Conservation (phyloP, 2,888 invertebrate genomes). For the Erpobdella octoculata region DNA sequence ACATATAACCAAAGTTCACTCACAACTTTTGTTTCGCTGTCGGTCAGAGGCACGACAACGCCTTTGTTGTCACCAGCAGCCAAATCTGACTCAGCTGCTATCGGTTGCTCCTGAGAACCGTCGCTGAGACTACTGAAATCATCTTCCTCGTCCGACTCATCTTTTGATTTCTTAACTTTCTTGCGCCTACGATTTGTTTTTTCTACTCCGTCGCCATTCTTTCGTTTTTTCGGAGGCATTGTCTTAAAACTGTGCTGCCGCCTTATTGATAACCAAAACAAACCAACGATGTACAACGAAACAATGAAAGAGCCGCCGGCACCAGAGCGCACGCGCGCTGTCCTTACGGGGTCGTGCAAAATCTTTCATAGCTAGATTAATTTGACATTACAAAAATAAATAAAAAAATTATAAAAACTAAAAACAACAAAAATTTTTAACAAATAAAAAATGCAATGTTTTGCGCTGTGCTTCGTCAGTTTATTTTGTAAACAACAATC, state of each 20-base stretch:
- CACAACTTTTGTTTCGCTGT: slow-evolving; percentile 2
- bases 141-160: neutral
- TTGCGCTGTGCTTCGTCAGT: no score
- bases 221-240: slow-evolving; percentile 27
- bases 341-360: neutral
- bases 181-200: slow-evolving; percentile 15
- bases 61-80: neutral
- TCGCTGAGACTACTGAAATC: neutral
- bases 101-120: neutral
- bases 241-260: neutral
- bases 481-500: no score
- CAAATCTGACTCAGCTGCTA: neutral
- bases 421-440: no score
- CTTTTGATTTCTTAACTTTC: slow-evolving; percentile 3
- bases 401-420: no score
- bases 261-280: no score
- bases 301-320: slow-evolving; percentile 21
- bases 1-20: neutral
- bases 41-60: neutral
- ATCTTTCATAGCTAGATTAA: neutral
- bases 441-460: no score
- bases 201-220: slow-evolving; percentile 9
- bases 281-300: neutral
- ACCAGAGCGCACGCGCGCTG: neutral
- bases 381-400: neutral